Percentiles rank a stretch among this genome's conserved stretches.
Evolutionary conservation across 2,113 vertebrate genomes (phyloP).

Genomic region (Petroica traversi): DNA sequence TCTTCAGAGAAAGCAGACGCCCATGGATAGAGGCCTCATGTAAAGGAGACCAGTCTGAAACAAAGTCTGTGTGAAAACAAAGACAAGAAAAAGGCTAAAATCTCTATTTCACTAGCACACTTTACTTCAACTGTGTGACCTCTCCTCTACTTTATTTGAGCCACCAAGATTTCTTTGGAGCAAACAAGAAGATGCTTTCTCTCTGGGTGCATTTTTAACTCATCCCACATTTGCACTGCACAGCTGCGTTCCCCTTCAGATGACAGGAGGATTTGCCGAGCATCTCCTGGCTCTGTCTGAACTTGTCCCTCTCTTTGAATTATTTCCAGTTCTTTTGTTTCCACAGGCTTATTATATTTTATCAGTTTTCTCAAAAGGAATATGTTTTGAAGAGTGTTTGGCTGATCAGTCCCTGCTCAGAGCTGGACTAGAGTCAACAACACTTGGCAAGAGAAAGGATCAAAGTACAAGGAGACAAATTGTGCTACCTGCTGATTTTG

Average conservation of each 20-base stretch:
- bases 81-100: neutral
- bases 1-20: constrained; percentile 73
- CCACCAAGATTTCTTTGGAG: neutral
- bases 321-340: neutral
- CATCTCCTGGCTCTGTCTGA: neutral
- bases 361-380: neutral
- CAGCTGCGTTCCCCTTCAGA: neutral
- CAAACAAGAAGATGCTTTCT: neutral
- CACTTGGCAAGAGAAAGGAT: neutral
- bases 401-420: neutral
- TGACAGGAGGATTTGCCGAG: neutral
- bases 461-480: neutral
- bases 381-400: neutral
- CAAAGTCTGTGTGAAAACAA: constrained; percentile 59
- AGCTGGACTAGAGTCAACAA: neutral
- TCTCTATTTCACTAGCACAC: neutral
- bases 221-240: neutral
- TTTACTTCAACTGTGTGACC: neutral
- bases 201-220: neutral
- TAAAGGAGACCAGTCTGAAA: constrained; percentile 87
- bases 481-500: neutral
- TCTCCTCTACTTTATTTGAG: neutral
- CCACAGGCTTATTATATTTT: neutral
- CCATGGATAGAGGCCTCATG: constrained; percentile 87
- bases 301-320: neutral